Evolutionary conservation across 2,888 invertebrate genomes (phyloP).

Genomic region (Ptilodon capucinus): DNA sequence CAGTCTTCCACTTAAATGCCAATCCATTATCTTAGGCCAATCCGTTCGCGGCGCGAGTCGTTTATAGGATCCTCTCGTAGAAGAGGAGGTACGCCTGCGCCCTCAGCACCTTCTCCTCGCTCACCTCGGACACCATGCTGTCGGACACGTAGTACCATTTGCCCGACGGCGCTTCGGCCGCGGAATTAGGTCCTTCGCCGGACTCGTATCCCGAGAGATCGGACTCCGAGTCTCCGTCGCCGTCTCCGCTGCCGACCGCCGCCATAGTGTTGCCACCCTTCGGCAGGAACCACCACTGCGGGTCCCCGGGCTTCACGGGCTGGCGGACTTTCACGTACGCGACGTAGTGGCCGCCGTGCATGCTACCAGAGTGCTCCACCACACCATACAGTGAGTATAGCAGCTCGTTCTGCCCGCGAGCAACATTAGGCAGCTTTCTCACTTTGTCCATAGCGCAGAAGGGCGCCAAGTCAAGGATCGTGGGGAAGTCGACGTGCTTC

Average conservation of each 20-base stretch:
- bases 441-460: constrained; percentile 90
- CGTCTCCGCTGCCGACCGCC: constrained; percentile 65
- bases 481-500: constrained; percentile 93
- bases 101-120: constrained; percentile 89
- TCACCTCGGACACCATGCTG: constrained; percentile 91
- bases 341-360: constrained; percentile 93
- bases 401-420: constrained; percentile 85
- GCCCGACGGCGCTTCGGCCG: constrained; percentile 82
- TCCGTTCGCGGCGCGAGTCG: constrained; percentile 4
- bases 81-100: constrained; percentile 98
- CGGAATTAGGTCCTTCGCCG: constrained; percentile 65
- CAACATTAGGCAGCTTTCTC: constrained; percentile 83
- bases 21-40: constrained; percentile 46
- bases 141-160: constrained; percentile 98
- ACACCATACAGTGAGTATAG: constrained; percentile 96
- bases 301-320: constrained; percentile 83
- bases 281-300: constrained; percentile 89
- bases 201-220: constrained; percentile 82
- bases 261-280: constrained; percentile 80
- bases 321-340: constrained; percentile 96
- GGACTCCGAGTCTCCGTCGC: constrained; percentile 78
- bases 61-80: constrained; percentile 95
- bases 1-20: constrained; percentile 74
- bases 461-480: constrained; percentile 93
- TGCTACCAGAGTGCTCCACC: constrained; percentile 96